Evolutionary conservation across 2,797 vertebrate species (phyloP), one percentile per base, ranked within the genome.

Genomic region (Dipus sagitta): DNA sequence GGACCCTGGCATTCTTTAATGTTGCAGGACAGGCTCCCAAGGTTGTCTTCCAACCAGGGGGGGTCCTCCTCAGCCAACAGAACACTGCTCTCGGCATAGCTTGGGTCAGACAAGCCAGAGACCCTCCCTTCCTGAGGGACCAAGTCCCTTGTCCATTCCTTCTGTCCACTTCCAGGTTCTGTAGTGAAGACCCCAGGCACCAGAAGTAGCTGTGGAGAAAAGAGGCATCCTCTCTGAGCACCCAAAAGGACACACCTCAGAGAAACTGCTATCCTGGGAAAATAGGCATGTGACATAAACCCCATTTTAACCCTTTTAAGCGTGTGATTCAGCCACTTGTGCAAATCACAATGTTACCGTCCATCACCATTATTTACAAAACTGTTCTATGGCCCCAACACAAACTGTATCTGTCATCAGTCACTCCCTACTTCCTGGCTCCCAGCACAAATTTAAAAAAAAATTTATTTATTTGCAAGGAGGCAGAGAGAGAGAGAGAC

Each of bases 171-270:
- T 89, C 93, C 2, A n/a, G 38, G 52, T 18, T 96, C 95, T 81
- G 77, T n/a, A 0, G 71, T 0, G 2, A 79, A 21, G 42, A 71
- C 81, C 90, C 60, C 71, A 67, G 94, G 89, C 94, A 77, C 75
- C 32, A 85, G 93, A 18, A 30, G 93, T 88, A 96, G 82, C 97
- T 98, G n/a, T 13, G 68, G 38, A 65, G 92, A 92, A 65, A 96
- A 34, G 58, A 95, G 82, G 77, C 2, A 79, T n/a, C 88, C 12
- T 92, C 4, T 0, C 88, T 84, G 76, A 94, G 72, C 42, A 82
- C 77, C 95, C 82, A 28, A 21, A 88, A 90, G 94, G 64, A 60
- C 52, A 58, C 9, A 15, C 38, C 13, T 42, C 2, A 21, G 78
- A 32, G 26, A 24, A 15, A 11, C 71, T 60, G 67, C 13, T 70